phyloP scores from a whole-genome alignment of 2,888 invertebrate genomes.

The Abscondita cerata region DNA sequence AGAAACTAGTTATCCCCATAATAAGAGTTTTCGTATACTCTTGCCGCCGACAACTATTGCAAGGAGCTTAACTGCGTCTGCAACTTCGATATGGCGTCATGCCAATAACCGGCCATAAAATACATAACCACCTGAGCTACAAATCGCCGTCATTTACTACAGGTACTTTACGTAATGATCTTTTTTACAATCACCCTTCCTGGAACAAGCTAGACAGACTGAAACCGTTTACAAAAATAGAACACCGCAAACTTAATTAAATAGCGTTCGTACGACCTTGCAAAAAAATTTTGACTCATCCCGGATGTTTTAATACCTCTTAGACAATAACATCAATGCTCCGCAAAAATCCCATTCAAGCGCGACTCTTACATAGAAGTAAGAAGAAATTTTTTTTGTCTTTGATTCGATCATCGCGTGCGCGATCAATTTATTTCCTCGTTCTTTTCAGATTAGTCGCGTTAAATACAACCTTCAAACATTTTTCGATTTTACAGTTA shows the following conservation, averaged over 20 bases:
- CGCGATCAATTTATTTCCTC: too few relatives aligned
- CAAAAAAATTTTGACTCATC: not conserved
- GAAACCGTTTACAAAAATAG: not conserved
- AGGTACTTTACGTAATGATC: conserved; percentile 11
- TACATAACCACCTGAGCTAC: conserved; percentile 36
- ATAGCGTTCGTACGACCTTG: not conserved
- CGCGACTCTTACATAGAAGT: too few relatives aligned
- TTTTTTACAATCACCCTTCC: conserved; percentile 23
- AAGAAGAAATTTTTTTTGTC: too few relatives aligned
- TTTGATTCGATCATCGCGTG: too few relatives aligned
- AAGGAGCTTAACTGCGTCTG: conserved; percentile 32
- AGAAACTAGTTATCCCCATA: conserved; percentile 34
- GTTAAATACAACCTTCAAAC: too few relatives aligned
- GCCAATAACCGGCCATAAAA: conserved; percentile 40
- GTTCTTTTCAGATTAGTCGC: too few relatives aligned
- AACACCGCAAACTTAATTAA: conserved; percentile 1
- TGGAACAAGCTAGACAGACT: conserved; percentile 37
- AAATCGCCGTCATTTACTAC: conserved; percentile 36
- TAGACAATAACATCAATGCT: too few relatives aligned
- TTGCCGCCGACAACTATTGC: conserved; percentile 35
- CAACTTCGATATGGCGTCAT: conserved; percentile 38
- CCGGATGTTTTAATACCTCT: not conserved
- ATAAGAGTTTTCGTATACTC: conserved; percentile 28
- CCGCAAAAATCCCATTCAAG: too few relatives aligned
- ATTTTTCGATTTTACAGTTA: conserved; percentile 41